Conservation (phyloP, 2,797 vertebrate species). For the Notolepis coatsorum region DNA sequence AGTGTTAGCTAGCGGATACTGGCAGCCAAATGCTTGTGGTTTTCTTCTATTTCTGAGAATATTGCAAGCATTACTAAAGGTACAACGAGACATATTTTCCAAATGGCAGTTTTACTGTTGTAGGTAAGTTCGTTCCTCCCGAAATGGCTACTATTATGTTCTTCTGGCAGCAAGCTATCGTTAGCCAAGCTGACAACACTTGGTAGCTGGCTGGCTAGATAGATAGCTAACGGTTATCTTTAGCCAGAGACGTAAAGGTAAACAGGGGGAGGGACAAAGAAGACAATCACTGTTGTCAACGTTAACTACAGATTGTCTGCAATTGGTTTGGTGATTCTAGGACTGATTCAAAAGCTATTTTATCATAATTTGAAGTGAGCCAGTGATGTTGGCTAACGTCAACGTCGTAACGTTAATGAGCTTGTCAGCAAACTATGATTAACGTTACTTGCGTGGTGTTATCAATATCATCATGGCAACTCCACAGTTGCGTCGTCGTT, state of each 20-base stretch:
- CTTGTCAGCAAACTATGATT: slow-evolving; percentile 13
- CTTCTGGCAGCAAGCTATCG: slow-evolving; percentile 57
- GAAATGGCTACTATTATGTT: background rate
- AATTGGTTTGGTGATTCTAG: background rate
- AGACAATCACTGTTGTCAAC: background rate
- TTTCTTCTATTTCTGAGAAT: slow-evolving; percentile 23
- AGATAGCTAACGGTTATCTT: slow-evolving; percentile 28
- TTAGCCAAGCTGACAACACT: slow-evolving; percentile 29
- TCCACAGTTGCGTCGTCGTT: background rate
- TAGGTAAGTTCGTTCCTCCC: slow-evolving; percentile 56
- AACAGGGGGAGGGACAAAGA: background rate
- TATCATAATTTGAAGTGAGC: too few species aligned
- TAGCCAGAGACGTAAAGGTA: too few species aligned
- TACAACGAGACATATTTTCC: background rate
- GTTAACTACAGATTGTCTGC: background rate
- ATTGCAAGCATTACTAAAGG: background rate
- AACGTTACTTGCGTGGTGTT: slow-evolving; percentile 45
- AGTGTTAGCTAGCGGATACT: slow-evolving; percentile 59
- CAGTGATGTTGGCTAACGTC: slow-evolving; percentile 5
- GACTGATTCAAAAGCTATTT: background rate
- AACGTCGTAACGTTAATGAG: slow-evolving; percentile 8
- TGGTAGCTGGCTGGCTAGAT: slow-evolving; percentile 30
- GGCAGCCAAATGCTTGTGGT: slow-evolving; percentile 30
- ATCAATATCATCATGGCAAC: slow-evolving; percentile 61
- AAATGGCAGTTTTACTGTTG: slow-evolving; percentile 1